Percentiles rank a stretch among this genome's conserved stretches.
phyloP scores from a whole-genome alignment of 1,140 invertebrate genomes.

The Leptinotarsa undecemlineata region DNA sequence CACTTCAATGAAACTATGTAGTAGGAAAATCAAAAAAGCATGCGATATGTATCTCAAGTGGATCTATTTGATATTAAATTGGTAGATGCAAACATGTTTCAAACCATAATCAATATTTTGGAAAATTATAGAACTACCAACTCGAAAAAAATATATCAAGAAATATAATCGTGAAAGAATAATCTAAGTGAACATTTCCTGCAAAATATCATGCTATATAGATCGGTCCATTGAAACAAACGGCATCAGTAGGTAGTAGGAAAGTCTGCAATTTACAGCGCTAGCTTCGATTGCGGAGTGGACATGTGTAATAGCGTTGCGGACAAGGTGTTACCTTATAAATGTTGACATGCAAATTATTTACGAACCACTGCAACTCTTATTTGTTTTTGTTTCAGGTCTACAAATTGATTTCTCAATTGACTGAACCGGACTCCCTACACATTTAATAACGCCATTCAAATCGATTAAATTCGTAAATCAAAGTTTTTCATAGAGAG shows the following conservation, averaged over 20 bases:
- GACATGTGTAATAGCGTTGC: slow-evolving; percentile 43
- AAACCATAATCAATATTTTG: too few species aligned
- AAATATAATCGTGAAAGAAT: too few species aligned
- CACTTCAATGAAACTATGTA: too few species aligned
- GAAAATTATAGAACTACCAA: too few species aligned
- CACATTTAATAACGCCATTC: slow-evolving; percentile 33
- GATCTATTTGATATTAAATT: too few species aligned
- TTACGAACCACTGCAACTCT: slow-evolving; percentile 38
- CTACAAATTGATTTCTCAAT: slow-evolving; percentile 43
- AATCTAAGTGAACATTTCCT: too few species aligned
- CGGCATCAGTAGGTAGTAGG: slow-evolving; percentile 20
- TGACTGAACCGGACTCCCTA: slow-evolving; percentile 18
- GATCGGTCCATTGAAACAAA: background rate
- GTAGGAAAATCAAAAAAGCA: too few species aligned
- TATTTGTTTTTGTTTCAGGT: slow-evolving; percentile 36
- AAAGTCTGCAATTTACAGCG: slow-evolving; percentile 39
- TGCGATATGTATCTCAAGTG: too few species aligned
- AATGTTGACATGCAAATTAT: slow-evolving; percentile 44
- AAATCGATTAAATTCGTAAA: slow-evolving; percentile 33
- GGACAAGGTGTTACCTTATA: slow-evolving; percentile 43
- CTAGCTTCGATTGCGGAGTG: slow-evolving; percentile 36
- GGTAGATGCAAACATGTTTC: too few species aligned
- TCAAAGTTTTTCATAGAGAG: slow-evolving; percentile 19
- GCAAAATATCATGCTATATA: background rate
- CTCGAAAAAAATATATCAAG: too few species aligned